These are phyloP conservation scores for Serrognathus titanus DNA, from an alignment of 2,888 invertebrate genomes.

Conservation along the genomic window DNA sequence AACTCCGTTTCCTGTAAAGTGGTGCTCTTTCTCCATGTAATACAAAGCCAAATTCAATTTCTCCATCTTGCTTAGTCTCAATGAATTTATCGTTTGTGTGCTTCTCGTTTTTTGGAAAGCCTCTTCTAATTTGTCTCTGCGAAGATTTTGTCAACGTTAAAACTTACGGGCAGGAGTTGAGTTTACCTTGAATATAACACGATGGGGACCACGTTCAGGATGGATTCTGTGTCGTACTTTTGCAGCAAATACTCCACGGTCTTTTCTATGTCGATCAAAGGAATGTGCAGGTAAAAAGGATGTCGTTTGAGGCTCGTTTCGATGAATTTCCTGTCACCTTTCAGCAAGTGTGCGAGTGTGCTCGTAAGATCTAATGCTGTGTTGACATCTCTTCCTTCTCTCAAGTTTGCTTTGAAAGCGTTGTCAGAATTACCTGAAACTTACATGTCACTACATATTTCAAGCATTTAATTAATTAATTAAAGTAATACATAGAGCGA, in stretches of 20 bases:
- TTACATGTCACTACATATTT: too few species aligned
- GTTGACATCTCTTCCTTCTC: conserved; percentile 57
- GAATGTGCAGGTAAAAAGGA: conserved; percentile 62
- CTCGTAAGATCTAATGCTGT: conserved; percentile 48
- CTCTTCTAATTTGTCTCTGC: conserved; percentile 38
- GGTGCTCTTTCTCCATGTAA: conserved; percentile 66
- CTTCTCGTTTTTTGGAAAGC: conserved; percentile 29
- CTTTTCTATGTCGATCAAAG: conserved; percentile 57
- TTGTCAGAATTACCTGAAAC: too few species aligned
- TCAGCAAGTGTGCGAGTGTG: conserved; percentile 47
- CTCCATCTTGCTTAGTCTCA: conserved; percentile 42
- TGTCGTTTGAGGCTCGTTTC: conserved; percentile 53
- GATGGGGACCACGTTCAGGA: conserved; percentile 60
- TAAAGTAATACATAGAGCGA: too few species aligned
- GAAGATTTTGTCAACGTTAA: conserved; percentile 18
- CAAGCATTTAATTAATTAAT: too few species aligned
- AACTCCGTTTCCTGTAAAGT: conserved; percentile 74
- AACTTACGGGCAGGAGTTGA: neutral
- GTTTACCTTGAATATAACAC: conserved; percentile 68
- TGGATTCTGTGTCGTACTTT: conserved; percentile 52
- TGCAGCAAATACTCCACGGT: conserved; percentile 56
- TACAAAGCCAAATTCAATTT: conserved; percentile 66
- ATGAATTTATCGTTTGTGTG: neutral
- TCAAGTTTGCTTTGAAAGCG: conserved; percentile 47
- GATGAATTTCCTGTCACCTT: conserved; percentile 35